phyloP scores from a whole-genome alignment of 1,140 invertebrate genomes.

The Orchestia grillus region DNA sequence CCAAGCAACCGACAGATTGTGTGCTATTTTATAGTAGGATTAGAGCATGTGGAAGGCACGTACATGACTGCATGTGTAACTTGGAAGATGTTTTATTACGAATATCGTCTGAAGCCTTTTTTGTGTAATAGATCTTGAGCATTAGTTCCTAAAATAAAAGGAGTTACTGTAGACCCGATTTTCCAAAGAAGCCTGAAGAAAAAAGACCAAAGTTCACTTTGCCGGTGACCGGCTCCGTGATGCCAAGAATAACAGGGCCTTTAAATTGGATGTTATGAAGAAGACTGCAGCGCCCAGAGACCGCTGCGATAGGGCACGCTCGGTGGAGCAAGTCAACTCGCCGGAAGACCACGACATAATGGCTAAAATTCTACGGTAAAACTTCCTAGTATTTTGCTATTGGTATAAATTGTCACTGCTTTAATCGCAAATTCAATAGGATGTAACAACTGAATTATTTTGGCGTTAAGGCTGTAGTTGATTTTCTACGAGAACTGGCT shows the following conservation, averaged over 20 bases:
- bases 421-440: too few species aligned
- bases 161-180: background rate
- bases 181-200: background rate
- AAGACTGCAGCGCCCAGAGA: background rate
- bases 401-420: too few species aligned
- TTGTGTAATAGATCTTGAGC: background rate
- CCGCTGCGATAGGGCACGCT: background rate
- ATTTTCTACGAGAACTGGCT: too few species aligned
- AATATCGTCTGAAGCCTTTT: background rate
- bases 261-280: conserved; percentile 2
- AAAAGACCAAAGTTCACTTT: background rate
- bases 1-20: too few species aligned
- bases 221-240: background rate
- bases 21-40: too few species aligned
- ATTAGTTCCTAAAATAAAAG: background rate
- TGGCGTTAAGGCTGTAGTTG: too few species aligned
- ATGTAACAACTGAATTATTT: too few species aligned
- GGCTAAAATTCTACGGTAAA: background rate
- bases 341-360: background rate
- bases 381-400: background rate
- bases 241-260: background rate
- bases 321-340: background rate
- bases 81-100: background rate
- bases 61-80: background rate
- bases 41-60: background rate